phyloP scores from a whole-genome alignment of 2,888 invertebrate genomes.

The Chrysolina oricalcia region DNA sequence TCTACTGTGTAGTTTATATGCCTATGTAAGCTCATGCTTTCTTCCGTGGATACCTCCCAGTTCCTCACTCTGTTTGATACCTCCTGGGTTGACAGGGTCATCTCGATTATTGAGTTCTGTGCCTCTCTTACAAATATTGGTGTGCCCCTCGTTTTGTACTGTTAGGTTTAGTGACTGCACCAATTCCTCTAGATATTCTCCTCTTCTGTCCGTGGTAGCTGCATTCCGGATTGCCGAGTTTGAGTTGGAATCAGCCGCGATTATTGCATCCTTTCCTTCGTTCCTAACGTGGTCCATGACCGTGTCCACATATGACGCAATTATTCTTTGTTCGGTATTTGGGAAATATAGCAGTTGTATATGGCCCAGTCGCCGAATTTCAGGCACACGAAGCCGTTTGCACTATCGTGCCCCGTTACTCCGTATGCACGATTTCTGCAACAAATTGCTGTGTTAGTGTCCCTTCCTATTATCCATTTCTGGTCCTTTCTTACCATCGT shows the following conservation, averaged over 20 bases:
- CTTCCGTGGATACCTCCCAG: constrained; percentile 5
- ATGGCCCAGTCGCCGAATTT: neutral
- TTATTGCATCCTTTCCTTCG: too few species aligned
- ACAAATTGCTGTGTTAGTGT: neutral
- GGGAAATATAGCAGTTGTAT: constrained; percentile 9
- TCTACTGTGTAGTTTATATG: neutral
- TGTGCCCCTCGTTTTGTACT: constrained; percentile 7
- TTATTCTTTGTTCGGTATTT: constrained; percentile 15
- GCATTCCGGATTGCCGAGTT: too few species aligned
- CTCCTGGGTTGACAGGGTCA: constrained; percentile 5
- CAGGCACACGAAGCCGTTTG: neutral
- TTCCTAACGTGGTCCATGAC: too few species aligned
- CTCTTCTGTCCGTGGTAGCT: too few species aligned
- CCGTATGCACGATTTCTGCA: neutral
- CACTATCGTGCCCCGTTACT: neutral
- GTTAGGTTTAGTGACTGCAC: neutral
- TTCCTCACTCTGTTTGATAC: neutral
- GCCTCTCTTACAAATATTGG: constrained; percentile 18
- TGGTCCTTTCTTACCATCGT: neutral
- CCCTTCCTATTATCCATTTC: neutral
- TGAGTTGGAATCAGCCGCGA: too few species aligned
- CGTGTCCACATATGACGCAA: too few species aligned
- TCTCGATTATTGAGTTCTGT: too few species aligned
- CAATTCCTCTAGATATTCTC: too few species aligned
- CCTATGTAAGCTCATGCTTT: neutral